Evolutionary conservation across 2,888 invertebrate genomes (phyloP).

Genomic region (Clanis bilineata): DNA sequence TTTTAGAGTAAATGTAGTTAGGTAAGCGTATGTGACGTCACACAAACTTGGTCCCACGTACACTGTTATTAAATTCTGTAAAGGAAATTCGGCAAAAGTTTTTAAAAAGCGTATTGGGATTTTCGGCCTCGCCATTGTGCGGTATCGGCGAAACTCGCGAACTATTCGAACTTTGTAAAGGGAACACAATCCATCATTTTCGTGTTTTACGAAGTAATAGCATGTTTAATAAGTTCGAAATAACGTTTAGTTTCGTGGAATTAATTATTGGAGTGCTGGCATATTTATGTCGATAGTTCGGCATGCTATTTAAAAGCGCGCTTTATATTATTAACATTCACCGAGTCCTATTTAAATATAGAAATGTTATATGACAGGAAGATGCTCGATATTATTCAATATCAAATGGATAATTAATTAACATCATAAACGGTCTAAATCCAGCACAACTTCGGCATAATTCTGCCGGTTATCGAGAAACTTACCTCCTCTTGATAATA

Average conservation of each 20-base stretch:
- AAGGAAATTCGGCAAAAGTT: conserved; percentile 26
- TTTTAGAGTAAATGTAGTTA: conserved; percentile 52
- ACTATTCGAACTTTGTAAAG: conserved; percentile 31
- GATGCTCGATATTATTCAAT: no score
- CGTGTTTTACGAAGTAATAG: conserved; percentile 18
- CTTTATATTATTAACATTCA: neutral
- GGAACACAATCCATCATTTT: conserved; percentile 32
- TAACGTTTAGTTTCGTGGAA: neutral
- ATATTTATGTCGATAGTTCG: neutral
- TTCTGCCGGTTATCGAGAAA: no score
- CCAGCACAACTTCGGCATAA: no score
- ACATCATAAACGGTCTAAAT: no score
- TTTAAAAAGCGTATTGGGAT: conserved; percentile 27
- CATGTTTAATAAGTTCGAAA: conserved; percentile 1
- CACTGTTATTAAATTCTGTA: conserved; percentile 48
- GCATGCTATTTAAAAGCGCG: neutral
- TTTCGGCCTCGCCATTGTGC: conserved; percentile 24
- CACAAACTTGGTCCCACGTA: conserved; percentile 28
- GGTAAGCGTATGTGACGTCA: conserved; percentile 46
- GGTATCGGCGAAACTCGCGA: conserved; percentile 18
- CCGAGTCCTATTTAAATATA: no score
- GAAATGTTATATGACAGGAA: no score
- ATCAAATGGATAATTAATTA: no score
- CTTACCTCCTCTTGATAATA: no score
- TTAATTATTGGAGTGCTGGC: neutral